Percentiles rank a stretch among this genome's conserved stretches.
phyloP scores from a whole-genome alignment of 2,888 invertebrate species.

The Heliothis peltigera region DNA sequence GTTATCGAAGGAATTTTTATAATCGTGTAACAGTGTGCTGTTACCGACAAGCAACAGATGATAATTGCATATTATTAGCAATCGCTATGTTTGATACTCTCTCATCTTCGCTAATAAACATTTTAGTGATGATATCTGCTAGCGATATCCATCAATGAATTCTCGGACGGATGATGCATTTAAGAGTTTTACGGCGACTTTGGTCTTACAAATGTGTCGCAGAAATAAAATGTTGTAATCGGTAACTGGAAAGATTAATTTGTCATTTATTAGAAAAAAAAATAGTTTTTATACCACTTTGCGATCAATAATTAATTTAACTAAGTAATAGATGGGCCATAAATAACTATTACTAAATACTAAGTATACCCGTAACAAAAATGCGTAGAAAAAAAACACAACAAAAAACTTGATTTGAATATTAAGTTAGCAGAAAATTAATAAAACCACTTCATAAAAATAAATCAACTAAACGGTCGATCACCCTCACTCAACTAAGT shows the following conservation, averaged over 20 bases:
- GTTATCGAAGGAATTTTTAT: conserved; percentile 23
- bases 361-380: neutral
- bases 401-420: conserved; percentile 4
- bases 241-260: no score
- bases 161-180: neutral
- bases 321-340: no score
- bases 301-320: no score
- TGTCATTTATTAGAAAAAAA: no score
- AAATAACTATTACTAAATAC: no score
- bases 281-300: no score
- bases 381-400: neutral
- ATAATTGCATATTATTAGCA: conserved; percentile 12
- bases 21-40: conserved; percentile 7
- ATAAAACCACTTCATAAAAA: conserved; percentile 32
- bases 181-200: neutral
- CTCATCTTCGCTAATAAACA: conserved; percentile 27
- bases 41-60: conserved; percentile 4
- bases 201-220: no score
- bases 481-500: conserved; percentile 43
- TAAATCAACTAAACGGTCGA: conserved; percentile 59
- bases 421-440: conserved; percentile 13
- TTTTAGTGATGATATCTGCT: conserved; percentile 16
- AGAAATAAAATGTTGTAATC: no score
- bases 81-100: conserved; percentile 17
- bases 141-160: conserved; percentile 3